These are phyloP conservation scores for Gasterosteus aculeatus DNA, from an alignment of 2,113 vertebrate genomes.

Conservation along the genomic window DNA sequence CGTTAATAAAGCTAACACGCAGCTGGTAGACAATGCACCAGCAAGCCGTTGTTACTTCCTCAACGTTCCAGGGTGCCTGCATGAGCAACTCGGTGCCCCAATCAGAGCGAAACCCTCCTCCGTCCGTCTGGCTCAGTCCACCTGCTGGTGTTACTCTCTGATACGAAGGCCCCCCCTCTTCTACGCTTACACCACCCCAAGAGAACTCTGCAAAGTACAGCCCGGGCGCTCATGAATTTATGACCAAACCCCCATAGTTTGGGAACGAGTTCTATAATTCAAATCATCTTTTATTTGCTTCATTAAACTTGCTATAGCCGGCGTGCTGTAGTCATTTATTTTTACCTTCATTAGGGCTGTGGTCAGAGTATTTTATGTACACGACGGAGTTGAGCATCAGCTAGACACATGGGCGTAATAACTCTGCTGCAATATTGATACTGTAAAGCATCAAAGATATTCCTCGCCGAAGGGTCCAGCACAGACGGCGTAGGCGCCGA, in stretches of 20 bases:
- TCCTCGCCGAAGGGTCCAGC: no score
- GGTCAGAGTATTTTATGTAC: constrained; percentile 2
- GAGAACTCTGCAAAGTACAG: not conserved
- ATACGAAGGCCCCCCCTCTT: constrained; percentile 16
- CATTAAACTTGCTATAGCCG: constrained; percentile 4
- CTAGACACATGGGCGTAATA: not conserved
- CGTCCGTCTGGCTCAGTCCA: constrained; percentile 17
- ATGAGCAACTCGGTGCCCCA: constrained; percentile 21
- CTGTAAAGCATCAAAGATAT: not conserved
- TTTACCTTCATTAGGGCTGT: constrained; percentile 7
- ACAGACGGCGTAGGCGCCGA: no score
- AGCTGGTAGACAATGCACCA: constrained; percentile 16
- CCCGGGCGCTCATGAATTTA: constrained; percentile 10
- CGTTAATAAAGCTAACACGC: constrained; percentile 3
- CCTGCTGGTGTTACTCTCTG: constrained; percentile 17
- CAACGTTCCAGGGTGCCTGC: constrained; percentile 11
- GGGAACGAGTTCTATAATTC: not conserved
- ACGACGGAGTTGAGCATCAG: not conserved
- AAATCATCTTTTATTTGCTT: constrained; percentile 31
- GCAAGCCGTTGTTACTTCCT: constrained; percentile 2
- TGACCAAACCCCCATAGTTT: not conserved
- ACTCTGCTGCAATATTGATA: not conserved
- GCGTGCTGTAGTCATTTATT: constrained; percentile 24
- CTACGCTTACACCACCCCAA: constrained; percentile 16
- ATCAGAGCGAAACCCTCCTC: constrained; percentile 3